Evolutionary conservation across 2,888 invertebrate species (phyloP).

Genomic region (Stenotaenia linearis): DNA sequence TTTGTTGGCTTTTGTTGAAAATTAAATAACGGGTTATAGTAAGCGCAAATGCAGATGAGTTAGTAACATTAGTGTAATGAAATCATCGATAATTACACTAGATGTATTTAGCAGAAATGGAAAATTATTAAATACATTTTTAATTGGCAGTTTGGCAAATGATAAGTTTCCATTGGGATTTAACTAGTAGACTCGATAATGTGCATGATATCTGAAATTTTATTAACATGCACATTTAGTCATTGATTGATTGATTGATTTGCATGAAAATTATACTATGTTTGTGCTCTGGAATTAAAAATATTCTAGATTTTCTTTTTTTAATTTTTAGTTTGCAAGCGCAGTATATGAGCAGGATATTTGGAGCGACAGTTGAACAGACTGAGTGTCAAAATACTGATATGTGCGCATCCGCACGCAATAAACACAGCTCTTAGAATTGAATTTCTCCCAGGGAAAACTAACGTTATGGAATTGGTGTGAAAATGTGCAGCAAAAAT

Average conservation of each 20-base stretch:
- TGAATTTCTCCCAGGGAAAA: not conserved
- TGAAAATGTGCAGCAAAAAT: not conserved
- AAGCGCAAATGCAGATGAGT: not conserved
- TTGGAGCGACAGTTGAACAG: not conserved
- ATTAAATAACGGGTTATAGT: not conserved
- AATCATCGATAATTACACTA: not conserved
- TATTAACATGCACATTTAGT: not conserved
- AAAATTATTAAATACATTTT: not conserved
- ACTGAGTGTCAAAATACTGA: not conserved
- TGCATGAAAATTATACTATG: not conserved
- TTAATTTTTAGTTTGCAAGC: too few species aligned
- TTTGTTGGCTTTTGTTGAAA: not conserved
- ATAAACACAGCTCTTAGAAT: conserved; percentile 1
- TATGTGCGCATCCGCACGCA: not conserved
- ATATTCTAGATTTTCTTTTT: too few species aligned
- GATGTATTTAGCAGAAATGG: not conserved
- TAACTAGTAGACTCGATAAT: not conserved
- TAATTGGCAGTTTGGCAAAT: not conserved
- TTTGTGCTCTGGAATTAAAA: not conserved
- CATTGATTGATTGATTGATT: conserved; percentile 6
- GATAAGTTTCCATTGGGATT: conserved; percentile 9
- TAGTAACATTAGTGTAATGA: not conserved
- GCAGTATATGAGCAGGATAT: not conserved
- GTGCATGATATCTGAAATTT: not conserved
- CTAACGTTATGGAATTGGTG: not conserved